Evolutionary conservation across 2,113 vertebrate species (phyloP).

Genomic region (Scartelaos histophorus): DNA sequence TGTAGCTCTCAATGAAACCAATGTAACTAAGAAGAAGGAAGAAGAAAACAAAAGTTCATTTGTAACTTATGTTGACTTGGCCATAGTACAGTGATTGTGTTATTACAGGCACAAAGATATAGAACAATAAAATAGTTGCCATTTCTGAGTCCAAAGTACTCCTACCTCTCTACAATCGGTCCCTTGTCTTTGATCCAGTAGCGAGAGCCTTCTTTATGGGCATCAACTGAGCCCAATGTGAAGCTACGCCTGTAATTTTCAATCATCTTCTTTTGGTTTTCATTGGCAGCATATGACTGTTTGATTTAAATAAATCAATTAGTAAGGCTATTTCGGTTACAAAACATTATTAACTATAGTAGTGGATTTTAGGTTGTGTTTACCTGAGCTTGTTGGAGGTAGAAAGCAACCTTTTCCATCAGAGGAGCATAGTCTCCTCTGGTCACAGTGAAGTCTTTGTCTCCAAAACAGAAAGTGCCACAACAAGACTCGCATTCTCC

Average conservation of each 20-base stretch:
- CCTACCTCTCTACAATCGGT: conserved; percentile 90
- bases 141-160: background rate
- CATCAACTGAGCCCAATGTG: conserved; percentile 83
- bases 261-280: conserved; percentile 85
- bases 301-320: background rate
- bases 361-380: background rate
- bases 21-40: conserved; percentile 80
- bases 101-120: background rate
- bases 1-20: conserved; percentile 93
- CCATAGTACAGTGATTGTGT: background rate
- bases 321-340: background rate
- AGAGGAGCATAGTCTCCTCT: conserved; percentile 86
- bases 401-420: conserved; percentile 82
- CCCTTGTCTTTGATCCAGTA: conserved; percentile 92
- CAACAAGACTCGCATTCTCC: conserved; percentile 74
- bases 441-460: conserved; percentile 79
- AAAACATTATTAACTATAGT: background rate
- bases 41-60: background rate
- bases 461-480: conserved; percentile 81
- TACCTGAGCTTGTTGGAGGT: conserved; percentile 85
- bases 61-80: background rate
- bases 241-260: conserved; percentile 84
- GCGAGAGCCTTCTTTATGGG: conserved; percentile 89
- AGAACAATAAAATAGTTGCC: background rate
- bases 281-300: conserved; percentile 82